Conservation (phyloP, 2,888 invertebrate species). For the Diarsia dahlii region DNA sequence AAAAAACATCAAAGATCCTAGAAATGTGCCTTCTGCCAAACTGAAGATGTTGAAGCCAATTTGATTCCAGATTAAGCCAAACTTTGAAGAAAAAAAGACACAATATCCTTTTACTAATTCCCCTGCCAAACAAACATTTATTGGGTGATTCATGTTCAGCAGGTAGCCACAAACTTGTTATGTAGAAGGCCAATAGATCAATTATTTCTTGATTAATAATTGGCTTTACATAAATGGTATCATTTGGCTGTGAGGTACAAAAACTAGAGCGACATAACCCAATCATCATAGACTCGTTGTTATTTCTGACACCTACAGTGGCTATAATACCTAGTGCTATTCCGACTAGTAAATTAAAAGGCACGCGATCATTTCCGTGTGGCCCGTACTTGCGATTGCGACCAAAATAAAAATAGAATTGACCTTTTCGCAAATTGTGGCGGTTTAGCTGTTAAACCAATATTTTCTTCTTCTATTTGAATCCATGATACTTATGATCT, state of each 20-base stretch:
- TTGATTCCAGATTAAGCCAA: not conserved
- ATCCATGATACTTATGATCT: not conserved
- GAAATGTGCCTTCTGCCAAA: not conserved
- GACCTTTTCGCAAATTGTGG: conserved; percentile 6
- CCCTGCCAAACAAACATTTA: conserved; percentile 5
- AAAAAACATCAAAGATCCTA: not conserved
- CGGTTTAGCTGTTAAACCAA: not conserved
- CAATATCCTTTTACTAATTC: not conserved
- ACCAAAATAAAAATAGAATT: conserved; percentile 31
- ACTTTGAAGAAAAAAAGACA: not conserved
- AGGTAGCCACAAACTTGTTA: conserved; percentile 26
- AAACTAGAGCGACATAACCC: conserved; percentile 23
- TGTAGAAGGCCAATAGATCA: conserved; percentile 46
- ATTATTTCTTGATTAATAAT: conserved; percentile 57
- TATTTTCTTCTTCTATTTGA: not conserved
- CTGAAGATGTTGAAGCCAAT: not conserved
- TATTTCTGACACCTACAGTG: conserved; percentile 11
- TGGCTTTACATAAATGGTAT: conserved; percentile 38
- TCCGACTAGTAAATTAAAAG: conserved; percentile 25
- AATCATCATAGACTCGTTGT: not conserved
- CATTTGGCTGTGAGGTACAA: conserved; percentile 34
- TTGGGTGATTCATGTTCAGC: conserved; percentile 23
- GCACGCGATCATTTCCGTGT: conserved; percentile 45
- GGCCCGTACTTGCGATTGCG: conserved; percentile 2
- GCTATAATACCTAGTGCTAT: conserved; percentile 7